These are phyloP conservation scores for Lepidochitona cinerea DNA, from an alignment of 2,888 invertebrate genomes.

Conservation along the genomic window DNA sequence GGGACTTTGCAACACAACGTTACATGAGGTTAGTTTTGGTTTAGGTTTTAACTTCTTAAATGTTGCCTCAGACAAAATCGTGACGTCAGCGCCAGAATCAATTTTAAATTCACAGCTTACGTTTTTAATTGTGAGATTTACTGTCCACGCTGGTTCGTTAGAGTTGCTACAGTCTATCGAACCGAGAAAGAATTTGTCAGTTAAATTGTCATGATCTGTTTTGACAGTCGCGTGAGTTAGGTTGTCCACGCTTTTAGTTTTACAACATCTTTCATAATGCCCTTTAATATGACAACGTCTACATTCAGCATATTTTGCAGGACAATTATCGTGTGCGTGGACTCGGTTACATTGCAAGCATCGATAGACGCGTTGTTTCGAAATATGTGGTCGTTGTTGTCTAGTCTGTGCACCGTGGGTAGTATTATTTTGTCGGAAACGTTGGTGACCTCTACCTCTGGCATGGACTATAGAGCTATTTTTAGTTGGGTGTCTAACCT, in stretches of 20 bases:
- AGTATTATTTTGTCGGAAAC: too few species aligned
- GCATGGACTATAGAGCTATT: not conserved
- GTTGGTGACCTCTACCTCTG: not conserved
- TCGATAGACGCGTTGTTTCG: not conserved
- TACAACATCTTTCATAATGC: not conserved
- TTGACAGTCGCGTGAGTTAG: not conserved
- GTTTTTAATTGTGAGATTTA: slow-evolving; percentile 4
- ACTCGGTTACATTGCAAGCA: not conserved
- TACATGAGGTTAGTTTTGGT: not conserved
- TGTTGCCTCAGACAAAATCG: not conserved
- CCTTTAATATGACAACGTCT: not conserved
- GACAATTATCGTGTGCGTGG: not conserved
- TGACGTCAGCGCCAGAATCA: slow-evolving; percentile 16
- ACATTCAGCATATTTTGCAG: slow-evolving; percentile 5
- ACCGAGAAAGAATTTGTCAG: slow-evolving; percentile 8
- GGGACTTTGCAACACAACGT: not conserved
- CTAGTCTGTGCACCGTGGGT: not conserved
- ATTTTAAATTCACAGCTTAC: slow-evolving; percentile 3
- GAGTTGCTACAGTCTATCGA: slow-evolving; percentile 9
- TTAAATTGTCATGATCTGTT: not conserved
- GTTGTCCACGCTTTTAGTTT: not conserved
- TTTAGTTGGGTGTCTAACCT: not conserved
- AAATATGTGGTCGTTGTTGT: not conserved
- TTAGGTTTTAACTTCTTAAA: not conserved
- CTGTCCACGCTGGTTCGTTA: slow-evolving; percentile 8